Evolutionary conservation across 2,113 vertebrate species (phyloP), one percentile per base, ranked within the genome.

Genomic region (Carollia perspicillata): DNA sequence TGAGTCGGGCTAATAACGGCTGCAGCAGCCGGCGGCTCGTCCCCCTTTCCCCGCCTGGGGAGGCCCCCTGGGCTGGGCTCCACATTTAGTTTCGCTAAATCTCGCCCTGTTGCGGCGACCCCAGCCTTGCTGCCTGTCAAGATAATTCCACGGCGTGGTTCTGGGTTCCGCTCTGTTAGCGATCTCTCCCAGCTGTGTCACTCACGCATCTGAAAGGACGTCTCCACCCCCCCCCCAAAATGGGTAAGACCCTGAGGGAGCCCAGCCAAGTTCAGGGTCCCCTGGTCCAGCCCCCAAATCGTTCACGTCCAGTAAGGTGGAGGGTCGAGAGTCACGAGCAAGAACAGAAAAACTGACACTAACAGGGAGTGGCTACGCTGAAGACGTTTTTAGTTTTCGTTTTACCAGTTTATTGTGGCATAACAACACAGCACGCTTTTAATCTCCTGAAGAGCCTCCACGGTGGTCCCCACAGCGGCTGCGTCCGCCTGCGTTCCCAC

Each of bases 1-100:
- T 83, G 63, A 4, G 60, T 30, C 53, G 84, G n/a, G 28, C 1
- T 49, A 68, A 8, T n/a, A 40, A 8, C 37, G 16, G 42, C 14
- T 51, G 33, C 23, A 37, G 42, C 42, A 84, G 47, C 63, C 75
- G 75, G 49, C 2, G 49, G 12, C n/a, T n/a, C n/a, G 28, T 79
- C 33, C 51, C 28, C 37, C n/a, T 11, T 26, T 37, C 28, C 20
- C n/a, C 81, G 71, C 22, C 14, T 23, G 37, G 65, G 20, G 65
- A 86, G 78, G 63, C 33, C 18, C 58, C 6, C 37, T 55, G 33
- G 23, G 79, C n/a, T 92, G 89, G 42, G 69, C 6, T 40, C 80
- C 22, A 42, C 42, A 20, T 79, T 69, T 51, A 80, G 79, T 89
- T 86, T 93, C 68, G 47, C 69, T 65, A 35, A 55, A 75, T 94